Evolutionary conservation across 2,113 vertebrate genomes (phyloP), one percentile per base, ranked within the genome.

Genomic region (Myodes glareolus): DNA sequence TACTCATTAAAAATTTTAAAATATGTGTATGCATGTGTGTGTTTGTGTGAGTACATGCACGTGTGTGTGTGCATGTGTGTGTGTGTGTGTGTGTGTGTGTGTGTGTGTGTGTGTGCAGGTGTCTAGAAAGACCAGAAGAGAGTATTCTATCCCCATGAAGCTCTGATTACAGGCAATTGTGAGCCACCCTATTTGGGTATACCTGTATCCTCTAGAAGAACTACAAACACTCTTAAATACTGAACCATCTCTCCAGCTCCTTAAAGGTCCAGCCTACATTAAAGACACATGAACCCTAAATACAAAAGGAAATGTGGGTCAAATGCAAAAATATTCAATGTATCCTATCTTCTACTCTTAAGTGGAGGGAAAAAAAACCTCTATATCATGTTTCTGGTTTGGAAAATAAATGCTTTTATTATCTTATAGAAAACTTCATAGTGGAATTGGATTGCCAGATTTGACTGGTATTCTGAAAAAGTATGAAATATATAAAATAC

Each of bases 271-370:
- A 63, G 3, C 14, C 91, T 36, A 84, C 73, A 19, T 36, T 70
- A 88, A 47, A 23, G 0, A 45, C 12, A 3, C 80, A 3, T n/a
- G 63, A 65, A 45, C 0, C 65, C n/a, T 78, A 87, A 78, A 97
- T 95, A 88, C 0, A 72, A 92, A 87, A 95, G 85, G 63, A 13
- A 2, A 7, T 67, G 14, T n/a, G 16, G 31, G 4, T 87, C 36
- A 95, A 97, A 97, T 65, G 63, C 1, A 75, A 21, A 92, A 33
- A 80, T 45, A 88, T 29, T 9, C 77, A 91, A 82, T 10, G 76
- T 23, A 0, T 90, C n/a, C 12, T 67, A 72, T 76, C 81, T 94
- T 82, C 81, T 55, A 82, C 1, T 5, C 4, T 25, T 1, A 90
- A 55, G 14, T 68, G 11, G n/a, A n/a, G 11, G 23, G 78, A 52